Evolutionary conservation across 1,140 invertebrate genomes (phyloP), one percentile per base, ranked within the genome.

Genomic region (Rhopalosiphum maidis): DNA sequence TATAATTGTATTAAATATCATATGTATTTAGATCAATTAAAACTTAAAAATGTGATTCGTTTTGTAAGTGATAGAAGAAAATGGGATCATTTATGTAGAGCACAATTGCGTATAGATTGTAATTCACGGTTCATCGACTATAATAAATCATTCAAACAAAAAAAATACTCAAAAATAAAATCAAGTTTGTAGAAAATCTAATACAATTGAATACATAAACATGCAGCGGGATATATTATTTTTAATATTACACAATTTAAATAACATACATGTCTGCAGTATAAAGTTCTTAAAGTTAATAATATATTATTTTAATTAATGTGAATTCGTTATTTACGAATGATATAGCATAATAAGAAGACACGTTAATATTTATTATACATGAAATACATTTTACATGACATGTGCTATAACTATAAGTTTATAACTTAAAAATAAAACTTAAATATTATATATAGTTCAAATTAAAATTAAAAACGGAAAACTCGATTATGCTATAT

Each of bases 201-300:
- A 89, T 89, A 48, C 48, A 89, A n/a, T 89, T 35, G 21, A 54
- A 89, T 54, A 89, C 51, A 89, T 15, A 23, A 35, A 30, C 25
- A 35, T n/a, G 4, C 30, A 51, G 30, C 51, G 37, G 37, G 95
- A 95, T 96, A 48, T 48, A 87, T 46, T 43, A 25, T 46, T 46
- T 41, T 41, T 4, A 43, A 43, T 77, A 18, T 77, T 77, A 77
- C 30, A 18, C 15, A 15, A 77, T 54, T 54, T 54, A 54, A 6
- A 54, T 54, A 54, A 23, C 22, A 54, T 54, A 23, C 23, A 30
- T n/a, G 60, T 77, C n/a, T 77, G 15, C 48, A 18, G 60, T 77
- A 77, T 18, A 77, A n/a, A n/a, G 0, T 77, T n/a, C 5, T 77
- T n/a, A 77, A 77, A 18, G 15, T 77, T n/a, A 77, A 18, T n/a